Evolutionary conservation across 1,140 invertebrate species (phyloP), one percentile per base, ranked within the genome.

Genomic region (Aporrectodea caliginosa): DNA sequence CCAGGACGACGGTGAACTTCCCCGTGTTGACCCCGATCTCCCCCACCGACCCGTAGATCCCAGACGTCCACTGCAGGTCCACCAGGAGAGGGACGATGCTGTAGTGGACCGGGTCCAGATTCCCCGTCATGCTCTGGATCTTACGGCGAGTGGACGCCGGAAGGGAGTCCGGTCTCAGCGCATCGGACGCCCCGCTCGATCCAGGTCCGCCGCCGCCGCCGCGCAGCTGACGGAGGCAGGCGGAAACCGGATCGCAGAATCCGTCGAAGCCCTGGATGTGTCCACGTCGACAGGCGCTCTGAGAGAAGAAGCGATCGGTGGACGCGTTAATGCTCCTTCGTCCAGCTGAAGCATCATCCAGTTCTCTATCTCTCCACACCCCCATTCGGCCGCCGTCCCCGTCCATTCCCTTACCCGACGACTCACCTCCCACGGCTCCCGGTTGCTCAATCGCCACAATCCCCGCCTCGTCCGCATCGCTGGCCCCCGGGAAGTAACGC

Each of bases 181-280:
- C 34, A 30, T 30, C 34, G 30, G 31, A 32, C 71, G 6, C 2
- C 1, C 34, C 71, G 30, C 71, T 2, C n/a, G n/a, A n/a, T n/a
- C n/a, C n/a, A n/a, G n/a, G n/a, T n/a, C n/a, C n/a, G n/a, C n/a
- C n/a, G n/a, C n/a, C n/a, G n/a, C n/a, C n/a, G n/a, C n/a, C n/a
- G 31, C 34, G 71, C 22, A 72, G 2, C n/a, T 27, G 31, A 30
- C 14, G 31, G 14, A 72, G n/a, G 34, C 71, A 72, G 12, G 1
- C 71, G 71, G 12, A 30, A 33, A 1, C 34, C 34, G 30, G 30
- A 30, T 30, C 30, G 71, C 71, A 72, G 0, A 33, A 32, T 30
- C 71, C 71, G 1, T 32, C 71, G 71, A 32, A 72, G 14, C 71
- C 71, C 71, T 72, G 71, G 2, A 72, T 16, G 71, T 72, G 71